Evolutionary conservation across 2,888 invertebrate species (phyloP).

Genomic region (Antheraea assamensis): DNA sequence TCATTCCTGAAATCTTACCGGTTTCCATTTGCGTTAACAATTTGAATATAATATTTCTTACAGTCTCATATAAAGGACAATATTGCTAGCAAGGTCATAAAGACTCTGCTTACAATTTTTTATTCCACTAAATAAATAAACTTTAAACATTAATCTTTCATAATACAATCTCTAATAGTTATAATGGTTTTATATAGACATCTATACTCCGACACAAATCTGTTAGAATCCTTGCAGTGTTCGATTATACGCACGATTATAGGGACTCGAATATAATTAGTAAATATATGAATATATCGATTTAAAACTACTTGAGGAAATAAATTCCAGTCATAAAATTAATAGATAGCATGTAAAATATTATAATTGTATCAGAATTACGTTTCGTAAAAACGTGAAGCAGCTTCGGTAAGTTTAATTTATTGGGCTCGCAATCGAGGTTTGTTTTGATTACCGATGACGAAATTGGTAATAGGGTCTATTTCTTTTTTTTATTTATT

Average conservation of each 20-base stretch:
- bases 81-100: not conserved
- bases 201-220: too few species aligned
- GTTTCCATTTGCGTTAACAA: too few species aligned
- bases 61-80: not conserved
- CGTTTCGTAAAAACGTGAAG: too few species aligned
- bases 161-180: not conserved
- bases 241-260: not conserved
- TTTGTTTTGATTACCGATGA: not conserved
- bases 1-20: too few species aligned
- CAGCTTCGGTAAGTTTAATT: too few species aligned
- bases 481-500: not conserved
- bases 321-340: not conserved
- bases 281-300: not conserved
- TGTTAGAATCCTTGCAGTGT: not conserved
- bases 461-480: not conserved
- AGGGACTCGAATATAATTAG: not conserved
- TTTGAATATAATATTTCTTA: not conserved
- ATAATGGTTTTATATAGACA: not conserved
- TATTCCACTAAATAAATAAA: not conserved
- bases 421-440: not conserved
- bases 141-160: not conserved
- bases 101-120: not conserved
- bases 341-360: not conserved
- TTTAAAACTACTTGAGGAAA: not conserved
- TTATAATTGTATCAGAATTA: not conserved